A percentile compares a stretch with the other conserved stretches of the same genome.
Conservation (phyloP, 2,888 invertebrate species). For the Acanthosepion lycidas region DNA sequence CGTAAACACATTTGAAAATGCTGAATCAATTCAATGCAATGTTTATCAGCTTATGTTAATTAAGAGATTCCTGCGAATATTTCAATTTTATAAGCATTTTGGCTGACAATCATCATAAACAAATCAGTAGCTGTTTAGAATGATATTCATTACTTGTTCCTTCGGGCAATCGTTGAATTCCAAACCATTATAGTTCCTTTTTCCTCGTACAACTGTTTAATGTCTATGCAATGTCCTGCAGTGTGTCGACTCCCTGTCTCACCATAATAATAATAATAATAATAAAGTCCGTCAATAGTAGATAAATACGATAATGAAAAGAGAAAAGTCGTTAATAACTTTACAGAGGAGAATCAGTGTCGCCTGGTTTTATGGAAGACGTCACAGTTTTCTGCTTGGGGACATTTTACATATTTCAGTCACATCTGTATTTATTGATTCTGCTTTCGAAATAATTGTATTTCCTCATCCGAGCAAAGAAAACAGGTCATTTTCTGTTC, state of each 20-base stretch:
- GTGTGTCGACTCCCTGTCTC: background rate
- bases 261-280: background rate
- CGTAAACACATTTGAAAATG: no score
- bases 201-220: background rate
- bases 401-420: background rate
- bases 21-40: no score
- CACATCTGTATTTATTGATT: background rate
- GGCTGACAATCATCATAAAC: no score
- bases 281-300: background rate
- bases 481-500: background rate
- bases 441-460: background rate
- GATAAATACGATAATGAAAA: background rate
- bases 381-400: background rate
- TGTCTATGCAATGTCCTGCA: background rate
- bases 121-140: no score
- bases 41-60: no score
- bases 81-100: no score
- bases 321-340: background rate
- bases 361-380: background rate
- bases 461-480: background rate
- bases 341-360: background rate
- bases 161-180: background rate
- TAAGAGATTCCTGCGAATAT: no score
- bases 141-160: background rate
- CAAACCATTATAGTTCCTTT: background rate